Conservation (phyloP, 2,888 invertebrate genomes). For the Shargacucullia verbasci region DNA sequence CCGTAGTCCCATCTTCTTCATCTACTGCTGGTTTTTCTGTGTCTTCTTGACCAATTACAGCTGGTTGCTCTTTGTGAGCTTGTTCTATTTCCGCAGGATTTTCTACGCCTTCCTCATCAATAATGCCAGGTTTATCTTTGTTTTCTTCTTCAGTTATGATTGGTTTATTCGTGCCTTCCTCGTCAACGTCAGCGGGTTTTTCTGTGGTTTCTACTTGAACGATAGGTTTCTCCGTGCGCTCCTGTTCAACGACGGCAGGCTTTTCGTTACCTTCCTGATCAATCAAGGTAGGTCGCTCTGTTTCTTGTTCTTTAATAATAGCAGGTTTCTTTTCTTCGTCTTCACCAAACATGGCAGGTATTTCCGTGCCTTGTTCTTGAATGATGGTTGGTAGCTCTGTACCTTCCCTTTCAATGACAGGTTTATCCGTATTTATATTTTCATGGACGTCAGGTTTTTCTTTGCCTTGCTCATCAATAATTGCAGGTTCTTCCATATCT, state of each 20-base stretch:
- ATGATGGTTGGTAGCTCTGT: conserved; percentile 15
- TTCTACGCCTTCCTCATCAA: conserved; percentile 8
- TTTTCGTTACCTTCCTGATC: conserved; percentile 16
- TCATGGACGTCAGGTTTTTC: conserved; percentile 8
- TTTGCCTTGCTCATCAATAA: conserved; percentile 11
- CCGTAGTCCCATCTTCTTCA: conserved; percentile 3
- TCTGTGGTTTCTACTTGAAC: conserved; percentile 22
- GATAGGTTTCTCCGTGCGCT: conserved; percentile 9
- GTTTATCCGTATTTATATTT: conserved; percentile 21
- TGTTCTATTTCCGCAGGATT: conserved; percentile 8
- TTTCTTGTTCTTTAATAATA: conserved; percentile 1
- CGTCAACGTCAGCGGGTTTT: conserved; percentile 8
- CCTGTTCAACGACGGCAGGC: conserved; percentile 19
- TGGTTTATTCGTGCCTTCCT: conserved; percentile 15
- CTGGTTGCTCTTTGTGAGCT: conserved; percentile 8
- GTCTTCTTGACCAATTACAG: not conserved
- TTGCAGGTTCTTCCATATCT: not conserved
- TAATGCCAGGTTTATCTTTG: conserved; percentile 4
- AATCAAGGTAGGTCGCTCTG: conserved; percentile 5
- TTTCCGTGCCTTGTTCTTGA: conserved; percentile 15
- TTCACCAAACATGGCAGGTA: conserved; percentile 6
- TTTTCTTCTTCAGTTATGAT: conserved; percentile 15
- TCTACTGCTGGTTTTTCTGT: conserved; percentile 13
- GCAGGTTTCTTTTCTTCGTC: not conserved
- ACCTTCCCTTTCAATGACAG: conserved; percentile 14